Base-by-base conservation (phyloP, 2,113 vertebrate genomes). In the Stigmatopora nigra region DNA sequence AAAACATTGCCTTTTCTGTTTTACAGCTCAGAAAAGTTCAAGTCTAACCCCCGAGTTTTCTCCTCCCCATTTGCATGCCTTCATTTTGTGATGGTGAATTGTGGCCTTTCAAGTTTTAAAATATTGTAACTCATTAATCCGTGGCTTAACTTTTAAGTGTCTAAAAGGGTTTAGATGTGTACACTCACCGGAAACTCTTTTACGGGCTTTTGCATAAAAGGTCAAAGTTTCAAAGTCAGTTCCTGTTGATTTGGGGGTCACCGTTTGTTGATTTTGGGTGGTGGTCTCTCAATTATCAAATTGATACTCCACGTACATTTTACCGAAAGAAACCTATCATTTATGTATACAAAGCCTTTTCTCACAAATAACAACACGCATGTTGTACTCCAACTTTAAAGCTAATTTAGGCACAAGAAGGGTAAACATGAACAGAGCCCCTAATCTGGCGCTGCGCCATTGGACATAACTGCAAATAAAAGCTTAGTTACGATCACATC, bases 21-120 rank as follows among this genome's bases (percentile, higher is more conserved):
- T 61, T 64, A 67, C 59, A 74, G 67, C 66, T 69, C 19, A 3
- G 11, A 61, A 19, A 57, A 65, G 69, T 69, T 73, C 35, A 36
- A 65, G 2, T 31, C 3, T 31, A 31, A 31, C 25, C 25, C 25
- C 25, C 25, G 3, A 31, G 25, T 31, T 31, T 31, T 31, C 25
- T 31, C 58, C 60, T 61, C 57, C 38, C 58, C 48, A 45, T 78
- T 53, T 79, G 84, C 83, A 83, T 64, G 82, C 35, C 12, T 49
- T 76, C 2, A 59, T 53, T 59, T 62, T 64, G 31, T 60, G 45
- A 68, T 41, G 13, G 22, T 69, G 25, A 60, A 73, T 19, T 75
- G 2, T 64, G 58, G n/a, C 51, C 57, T 49, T 69, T 61, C 53
- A 45, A 31, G 31, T 49, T 45, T 4, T 68, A 52, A 46, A 41